A percentile compares a stretch with the other conserved stretches of the same genome.
Conservation (phyloP, 2,113 vertebrate genomes). For the Panthera tigris region DNA sequence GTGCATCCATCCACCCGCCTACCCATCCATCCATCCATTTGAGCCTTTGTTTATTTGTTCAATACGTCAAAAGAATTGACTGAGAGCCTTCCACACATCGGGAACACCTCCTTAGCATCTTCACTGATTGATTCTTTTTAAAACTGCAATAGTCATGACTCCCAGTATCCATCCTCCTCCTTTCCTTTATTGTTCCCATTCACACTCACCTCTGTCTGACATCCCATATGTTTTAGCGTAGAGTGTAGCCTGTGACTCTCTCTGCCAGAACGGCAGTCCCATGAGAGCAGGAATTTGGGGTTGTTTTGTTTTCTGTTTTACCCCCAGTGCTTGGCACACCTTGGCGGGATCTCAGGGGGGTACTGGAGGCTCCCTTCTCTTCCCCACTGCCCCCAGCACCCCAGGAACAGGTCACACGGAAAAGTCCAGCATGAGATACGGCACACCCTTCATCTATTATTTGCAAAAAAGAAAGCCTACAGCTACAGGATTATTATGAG, state of each 20-base stretch:
- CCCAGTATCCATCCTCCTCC: background rate
- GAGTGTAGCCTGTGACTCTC: background rate
- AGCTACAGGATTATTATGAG: background rate
- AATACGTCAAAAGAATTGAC: too few relatives aligned
- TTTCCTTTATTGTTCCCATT: background rate
- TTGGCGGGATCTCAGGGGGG: background rate
- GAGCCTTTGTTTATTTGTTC: background rate
- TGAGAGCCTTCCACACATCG: background rate
- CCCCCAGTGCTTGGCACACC: background rate
- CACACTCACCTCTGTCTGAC: background rate
- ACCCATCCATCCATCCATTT: background rate
- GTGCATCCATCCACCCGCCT: too few relatives aligned
- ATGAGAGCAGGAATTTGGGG: background rate
- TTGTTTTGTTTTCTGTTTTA: background rate
- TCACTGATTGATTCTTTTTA: background rate
- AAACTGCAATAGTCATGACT: background rate
- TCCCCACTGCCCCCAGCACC: background rate
- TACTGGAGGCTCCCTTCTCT: background rate
- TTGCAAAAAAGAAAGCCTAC: background rate
- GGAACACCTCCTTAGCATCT: background rate
- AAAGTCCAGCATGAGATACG: background rate
- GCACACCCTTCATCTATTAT: background rate
- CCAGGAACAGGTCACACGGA: background rate
- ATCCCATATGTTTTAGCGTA: fast-evolving
- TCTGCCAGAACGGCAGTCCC: background rate